Evolutionary conservation across 1,140 invertebrate genomes (phyloP).

Genomic region (Drosophila melanogaster): Release_6_plus_ISO1_MT NT_033777.3:27389001-27389500

Average conservation of each 20-base stretch:
- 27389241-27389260: conserved; percentile 20
- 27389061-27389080: too few species aligned
- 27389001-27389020: neutral
- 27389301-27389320: conserved; percentile 16
- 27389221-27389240: conserved; percentile 42
- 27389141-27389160: neutral
- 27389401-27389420: conserved; percentile 62
- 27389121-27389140: too few species aligned
- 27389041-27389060: too few species aligned
- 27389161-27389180: neutral
- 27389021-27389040: too few species aligned
- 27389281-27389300: conserved; percentile 51
- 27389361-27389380: conserved; percentile 64
- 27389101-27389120: too few species aligned
- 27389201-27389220: conserved; percentile 60
- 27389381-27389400: conserved; percentile 79
- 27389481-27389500: conserved; percentile 17
- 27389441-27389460: too few species aligned
- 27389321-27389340: neutral
- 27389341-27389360: neutral
- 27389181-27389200: conserved; percentile 19
- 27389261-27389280: conserved; percentile 53
- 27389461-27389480: conserved; percentile 4
- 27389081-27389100: too few species aligned
- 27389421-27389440: conserved; percentile 8